Evolutionary conservation across 2,113 vertebrate genomes (phyloP), one percentile per base, ranked within the genome.

Genomic region (Plectropomus leopardus): DNA sequence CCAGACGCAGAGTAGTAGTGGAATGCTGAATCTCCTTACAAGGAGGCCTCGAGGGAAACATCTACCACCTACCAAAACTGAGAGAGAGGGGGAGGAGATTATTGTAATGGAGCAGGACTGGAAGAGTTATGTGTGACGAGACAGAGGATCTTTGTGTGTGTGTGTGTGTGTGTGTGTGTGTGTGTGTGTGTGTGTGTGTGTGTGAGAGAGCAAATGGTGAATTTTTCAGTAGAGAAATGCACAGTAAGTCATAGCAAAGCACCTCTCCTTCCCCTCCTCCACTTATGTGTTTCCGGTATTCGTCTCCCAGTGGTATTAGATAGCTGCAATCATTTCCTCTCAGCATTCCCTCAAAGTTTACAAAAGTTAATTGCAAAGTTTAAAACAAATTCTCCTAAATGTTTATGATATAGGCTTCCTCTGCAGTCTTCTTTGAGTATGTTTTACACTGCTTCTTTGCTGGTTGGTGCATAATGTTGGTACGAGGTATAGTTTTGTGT

Each of bases 1-100:
- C 36, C 61, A 61, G 70, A 82, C 57, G 80, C 75, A 84, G 84
- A 84, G 79, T 76, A 68, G 78, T 88, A 45, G 82, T 76, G 88
- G 92, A 91, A 93, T 87, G 88, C 83, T 76, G 78, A 75, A 92
- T 90, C 76, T 92, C 93, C 92, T 91, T 94, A 91, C 86, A 93
- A 91, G 92, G 92, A 94, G 78, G 61, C 80, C 84, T 79, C 53
- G 16, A 67, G 84, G 88, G 86, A 90, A 23, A 65, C 9, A 5
- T 85, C 75, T 74, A 70, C 78, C 82, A 81, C 87, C 82, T 71
- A 76, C 78, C 50, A 79, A 76, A 88, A 74, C 36, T 21, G 51
- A 58, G 60, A 60, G 19, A 32, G 57, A 71, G 58, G 23, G 83
- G 87, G 85, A 81, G 80, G 59, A 74, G 80, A 59, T 77, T 76